A percentile compares a stretch with the other conserved stretches of the same genome.
phyloP scores from a whole-genome alignment of 2,888 invertebrate species.

The Bembecia ichneumoniformis region DNA sequence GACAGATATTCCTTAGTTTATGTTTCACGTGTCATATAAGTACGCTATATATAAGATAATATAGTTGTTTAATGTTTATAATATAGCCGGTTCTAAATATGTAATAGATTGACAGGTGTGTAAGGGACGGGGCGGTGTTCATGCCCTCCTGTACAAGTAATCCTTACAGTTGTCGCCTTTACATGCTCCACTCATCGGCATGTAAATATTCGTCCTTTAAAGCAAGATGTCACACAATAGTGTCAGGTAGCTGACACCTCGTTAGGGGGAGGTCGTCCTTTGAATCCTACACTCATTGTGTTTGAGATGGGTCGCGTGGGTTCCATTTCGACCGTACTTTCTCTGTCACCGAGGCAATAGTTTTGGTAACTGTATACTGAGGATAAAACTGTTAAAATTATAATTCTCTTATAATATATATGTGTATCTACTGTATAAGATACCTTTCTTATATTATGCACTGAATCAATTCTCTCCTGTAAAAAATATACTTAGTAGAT shows the following conservation, averaged over 20 bases:
- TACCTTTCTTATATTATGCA: too few relatives aligned
- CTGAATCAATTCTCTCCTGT: too few relatives aligned
- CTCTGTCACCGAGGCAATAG: background rate
- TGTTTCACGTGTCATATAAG: background rate
- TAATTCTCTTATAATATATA: too few relatives aligned
- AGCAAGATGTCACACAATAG: conserved; percentile 52
- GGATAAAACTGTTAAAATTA: too few relatives aligned
- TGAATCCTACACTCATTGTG: conserved; percentile 50
- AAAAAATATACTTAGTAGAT: too few relatives aligned
- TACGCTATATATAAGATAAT: background rate
- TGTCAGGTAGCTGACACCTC: conserved; percentile 65
- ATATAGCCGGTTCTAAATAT: background rate
- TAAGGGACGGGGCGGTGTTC: background rate
- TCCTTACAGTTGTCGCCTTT: background rate
- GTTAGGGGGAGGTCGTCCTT: conserved; percentile 52
- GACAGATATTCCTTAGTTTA: too few relatives aligned
- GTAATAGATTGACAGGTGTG: background rate
- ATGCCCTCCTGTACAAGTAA: background rate
- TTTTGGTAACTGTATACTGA: background rate
- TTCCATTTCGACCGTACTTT: conserved; percentile 50
- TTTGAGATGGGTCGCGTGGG: conserved; percentile 46
- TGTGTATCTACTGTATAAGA: too few relatives aligned
- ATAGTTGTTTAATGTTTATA: background rate
- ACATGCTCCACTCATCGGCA: conserved; percentile 38
- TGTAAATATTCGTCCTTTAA: conserved; percentile 54